Conservation (phyloP, 2,888 invertebrate species). For the Actias luna region DNA sequence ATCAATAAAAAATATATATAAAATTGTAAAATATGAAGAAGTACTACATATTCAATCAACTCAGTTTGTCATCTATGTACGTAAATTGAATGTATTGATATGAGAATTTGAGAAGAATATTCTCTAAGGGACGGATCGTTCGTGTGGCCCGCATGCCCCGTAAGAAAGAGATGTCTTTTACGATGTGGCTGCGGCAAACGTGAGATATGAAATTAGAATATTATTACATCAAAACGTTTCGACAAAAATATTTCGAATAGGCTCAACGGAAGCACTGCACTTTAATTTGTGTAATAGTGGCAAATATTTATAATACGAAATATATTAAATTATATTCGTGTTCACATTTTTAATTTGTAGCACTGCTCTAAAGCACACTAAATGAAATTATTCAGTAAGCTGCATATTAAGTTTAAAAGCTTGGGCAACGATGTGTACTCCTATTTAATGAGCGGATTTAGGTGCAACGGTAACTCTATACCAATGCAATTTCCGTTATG, state of each 20-base stretch:
- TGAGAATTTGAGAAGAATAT: slow-evolving; percentile 16
- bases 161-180: slow-evolving; percentile 21
- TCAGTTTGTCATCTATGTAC: slow-evolving; percentile 3
- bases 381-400: not conserved
- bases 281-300: not conserved
- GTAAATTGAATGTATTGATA: slow-evolving; percentile 16
- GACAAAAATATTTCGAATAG: slow-evolving; percentile 12
- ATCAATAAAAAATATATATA: not conserved
- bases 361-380: not conserved
- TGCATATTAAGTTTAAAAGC: not conserved
- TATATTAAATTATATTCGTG: not conserved
- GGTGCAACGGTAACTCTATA: not conserved
- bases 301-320: not conserved
- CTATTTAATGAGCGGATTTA: slow-evolving; percentile 13
- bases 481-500: not conserved
- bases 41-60: not conserved
- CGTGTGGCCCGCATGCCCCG: slow-evolving; percentile 8
- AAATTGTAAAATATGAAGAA: not conserved
- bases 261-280: not conserved
- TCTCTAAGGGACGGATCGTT: slow-evolving; percentile 12
- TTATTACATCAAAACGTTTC: slow-evolving; percentile 18
- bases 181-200: slow-evolving; percentile 16
- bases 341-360: not conserved
- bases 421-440: slow-evolving; percentile 1
- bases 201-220: slow-evolving; percentile 25